Evolutionary conservation across 2,888 invertebrate species (phyloP).

Genomic region (Onthophagus sagittarius): DNA sequence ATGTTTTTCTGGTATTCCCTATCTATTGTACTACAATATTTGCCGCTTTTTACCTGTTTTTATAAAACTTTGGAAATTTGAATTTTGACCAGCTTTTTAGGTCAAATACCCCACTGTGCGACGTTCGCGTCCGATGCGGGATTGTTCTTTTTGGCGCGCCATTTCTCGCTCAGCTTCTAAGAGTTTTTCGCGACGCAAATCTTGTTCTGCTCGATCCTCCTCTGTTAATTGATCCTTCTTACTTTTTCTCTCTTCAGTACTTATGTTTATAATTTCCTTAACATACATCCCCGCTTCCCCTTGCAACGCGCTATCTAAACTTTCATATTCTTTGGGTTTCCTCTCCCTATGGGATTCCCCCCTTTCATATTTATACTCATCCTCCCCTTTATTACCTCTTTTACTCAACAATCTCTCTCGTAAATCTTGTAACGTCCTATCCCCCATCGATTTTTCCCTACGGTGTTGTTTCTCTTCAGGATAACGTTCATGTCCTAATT

Average conservation of each 20-base stretch:
- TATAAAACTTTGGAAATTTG: too few species aligned
- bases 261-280: constrained; percentile 48
- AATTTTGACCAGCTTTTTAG: too few species aligned
- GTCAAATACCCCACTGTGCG: too few species aligned
- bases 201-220: constrained; percentile 47
- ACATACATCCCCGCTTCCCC: constrained; percentile 48
- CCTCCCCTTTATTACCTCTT: constrained; percentile 60
- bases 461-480: constrained; percentile 41
- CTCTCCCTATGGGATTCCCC: constrained; percentile 35
- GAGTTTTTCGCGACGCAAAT: constrained; percentile 63
- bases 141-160: constrained; percentile 72
- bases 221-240: constrained; percentile 41
- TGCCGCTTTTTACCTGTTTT: too few species aligned
- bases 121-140: constrained; percentile 69
- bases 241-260: constrained; percentile 38
- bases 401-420: constrained; percentile 69
- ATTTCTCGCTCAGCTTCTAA: constrained; percentile 74
- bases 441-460: constrained; percentile 52
- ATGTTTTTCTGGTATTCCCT: too few species aligned
- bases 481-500: constrained; percentile 28
- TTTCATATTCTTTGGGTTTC: constrained; percentile 34
- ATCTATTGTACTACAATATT: too few species aligned
- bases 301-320: constrained; percentile 40
- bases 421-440: constrained; percentile 69
- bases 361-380: constrained; percentile 32